These are phyloP conservation scores for Drosophila eugracilis DNA, from an alignment of 1,140 invertebrate species.

Conservation along the genomic window DNA sequence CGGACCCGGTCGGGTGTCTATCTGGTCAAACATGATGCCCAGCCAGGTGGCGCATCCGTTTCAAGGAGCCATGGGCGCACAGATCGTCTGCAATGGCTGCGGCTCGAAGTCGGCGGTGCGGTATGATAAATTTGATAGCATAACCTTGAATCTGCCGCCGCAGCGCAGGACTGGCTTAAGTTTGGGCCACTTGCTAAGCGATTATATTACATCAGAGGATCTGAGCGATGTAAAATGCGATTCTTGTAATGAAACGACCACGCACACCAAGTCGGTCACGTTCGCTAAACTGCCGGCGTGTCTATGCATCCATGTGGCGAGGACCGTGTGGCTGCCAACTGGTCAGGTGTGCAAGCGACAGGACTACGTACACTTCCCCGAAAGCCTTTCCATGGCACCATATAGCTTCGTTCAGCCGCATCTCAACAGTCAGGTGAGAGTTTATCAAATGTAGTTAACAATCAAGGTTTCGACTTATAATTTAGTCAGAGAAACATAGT, in stretches of 20 bases:
- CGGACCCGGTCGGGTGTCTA: slow-evolving; percentile 80
- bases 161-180: slow-evolving; percentile 80
- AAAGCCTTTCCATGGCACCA: slow-evolving; percentile 92
- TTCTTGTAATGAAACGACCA: slow-evolving; percentile 88
- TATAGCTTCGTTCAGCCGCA: slow-evolving; percentile 89
- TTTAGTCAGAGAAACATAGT: too few relatives aligned
- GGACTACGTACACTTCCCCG: slow-evolving; percentile 94
- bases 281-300: slow-evolving; percentile 89
- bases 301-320: slow-evolving; percentile 92
- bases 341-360: slow-evolving; percentile 92
- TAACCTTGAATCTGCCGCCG: slow-evolving; percentile 91
- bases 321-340: slow-evolving; percentile 92
- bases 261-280: slow-evolving; percentile 92
- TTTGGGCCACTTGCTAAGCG: slow-evolving; percentile 89
- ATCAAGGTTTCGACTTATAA: too few relatives aligned
- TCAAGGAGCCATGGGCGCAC: slow-evolving; percentile 92
- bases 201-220: slow-evolving; percentile 93
- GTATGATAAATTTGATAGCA: slow-evolving; percentile 95
- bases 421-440: slow-evolving; percentile 84
- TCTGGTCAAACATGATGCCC: slow-evolving; percentile 85
- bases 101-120: slow-evolving; percentile 92
- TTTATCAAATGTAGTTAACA: too few relatives aligned
- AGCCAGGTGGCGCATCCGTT: slow-evolving; percentile 88
- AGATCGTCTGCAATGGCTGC: slow-evolving; percentile 93
- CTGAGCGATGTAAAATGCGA: slow-evolving; percentile 94